Conservation (phyloP, 2,888 invertebrate species). For the Macrophya annulata region DNA sequence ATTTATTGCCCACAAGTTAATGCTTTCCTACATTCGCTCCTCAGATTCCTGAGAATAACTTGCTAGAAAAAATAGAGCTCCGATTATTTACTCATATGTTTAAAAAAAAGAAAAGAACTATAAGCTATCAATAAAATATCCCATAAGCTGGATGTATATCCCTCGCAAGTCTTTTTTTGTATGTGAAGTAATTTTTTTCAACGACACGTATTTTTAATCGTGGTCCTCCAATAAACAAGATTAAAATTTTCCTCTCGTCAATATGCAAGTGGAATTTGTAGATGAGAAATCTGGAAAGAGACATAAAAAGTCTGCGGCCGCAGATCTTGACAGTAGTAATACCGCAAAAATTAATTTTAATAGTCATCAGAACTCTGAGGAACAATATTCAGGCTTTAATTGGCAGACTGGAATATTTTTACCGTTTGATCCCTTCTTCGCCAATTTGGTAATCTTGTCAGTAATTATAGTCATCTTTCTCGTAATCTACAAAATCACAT, state of each 20-base stretch:
- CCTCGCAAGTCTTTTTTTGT: neutral
- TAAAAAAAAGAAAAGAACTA: neutral
- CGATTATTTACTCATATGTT: slow-evolving; percentile 3
- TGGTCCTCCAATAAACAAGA: neutral
- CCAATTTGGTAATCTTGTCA: neutral
- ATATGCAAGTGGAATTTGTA: slow-evolving; percentile 15
- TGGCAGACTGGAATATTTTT: slow-evolving; percentile 32
- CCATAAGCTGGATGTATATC: slow-evolving; percentile 3
- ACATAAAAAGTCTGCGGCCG: neutral
- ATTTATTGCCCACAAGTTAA: neutral
- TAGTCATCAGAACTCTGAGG: neutral
- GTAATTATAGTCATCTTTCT: slow-evolving; percentile 13
- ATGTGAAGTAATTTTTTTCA: neutral
- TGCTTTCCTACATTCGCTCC: neutral
- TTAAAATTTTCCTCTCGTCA: neutral
- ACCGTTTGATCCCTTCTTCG: slow-evolving; percentile 34
- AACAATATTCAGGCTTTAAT: slow-evolving; percentile 37
- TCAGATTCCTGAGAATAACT: neutral
- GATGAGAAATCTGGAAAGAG: neutral
- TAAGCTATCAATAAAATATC: neutral
- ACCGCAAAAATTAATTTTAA: neutral
- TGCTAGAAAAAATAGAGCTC: slow-evolving; percentile 14
- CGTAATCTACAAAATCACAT: slow-evolving; percentile 38
- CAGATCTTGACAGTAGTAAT: neutral
- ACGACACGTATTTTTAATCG: neutral